A percentile compares a stretch with the other conserved stretches of the same genome.
Conservation (phyloP, 2,113 vertebrate genomes). For the Dicrurus megarhynchus region DNA sequence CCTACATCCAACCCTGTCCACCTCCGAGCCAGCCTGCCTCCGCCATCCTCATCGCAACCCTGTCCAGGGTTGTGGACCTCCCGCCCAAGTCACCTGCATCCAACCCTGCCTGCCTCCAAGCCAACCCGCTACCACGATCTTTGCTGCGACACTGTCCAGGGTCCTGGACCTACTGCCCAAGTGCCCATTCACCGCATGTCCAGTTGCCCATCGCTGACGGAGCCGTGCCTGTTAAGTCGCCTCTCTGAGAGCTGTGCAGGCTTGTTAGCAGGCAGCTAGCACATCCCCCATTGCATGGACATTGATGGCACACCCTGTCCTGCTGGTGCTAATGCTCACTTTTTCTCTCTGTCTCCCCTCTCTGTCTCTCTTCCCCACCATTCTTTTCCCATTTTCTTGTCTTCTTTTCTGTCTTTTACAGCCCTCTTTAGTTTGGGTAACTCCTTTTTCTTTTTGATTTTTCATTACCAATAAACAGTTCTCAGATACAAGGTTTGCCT, state of each 20-base stretch:
- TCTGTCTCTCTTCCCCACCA: background rate
- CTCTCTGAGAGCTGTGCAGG: background rate
- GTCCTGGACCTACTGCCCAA: no score
- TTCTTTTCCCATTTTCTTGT: background rate
- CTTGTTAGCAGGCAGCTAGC: background rate
- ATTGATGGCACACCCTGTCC: background rate
- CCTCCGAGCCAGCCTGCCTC: background rate
- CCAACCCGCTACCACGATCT: no score
- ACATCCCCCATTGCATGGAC: accelerated
- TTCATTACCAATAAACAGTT: background rate
- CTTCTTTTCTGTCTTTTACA: background rate
- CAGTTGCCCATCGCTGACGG: background rate
- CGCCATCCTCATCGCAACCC: accelerated
- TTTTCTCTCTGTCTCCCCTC: background rate
- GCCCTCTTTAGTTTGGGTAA: background rate
- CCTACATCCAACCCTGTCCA: background rate
- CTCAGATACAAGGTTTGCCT: no score
- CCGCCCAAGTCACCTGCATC: no score
- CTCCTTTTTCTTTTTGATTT: background rate
- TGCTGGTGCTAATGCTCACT: no score
- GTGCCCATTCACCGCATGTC: background rate
- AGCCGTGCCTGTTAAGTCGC: background rate
- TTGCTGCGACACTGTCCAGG: no score
- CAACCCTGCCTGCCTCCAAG: background rate
- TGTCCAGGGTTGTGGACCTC: background rate